Evolutionary conservation across 2,888 invertebrate genomes (phyloP), one percentile per base, ranked within the genome.

Genomic region (Scaptomyza flava): DNA sequence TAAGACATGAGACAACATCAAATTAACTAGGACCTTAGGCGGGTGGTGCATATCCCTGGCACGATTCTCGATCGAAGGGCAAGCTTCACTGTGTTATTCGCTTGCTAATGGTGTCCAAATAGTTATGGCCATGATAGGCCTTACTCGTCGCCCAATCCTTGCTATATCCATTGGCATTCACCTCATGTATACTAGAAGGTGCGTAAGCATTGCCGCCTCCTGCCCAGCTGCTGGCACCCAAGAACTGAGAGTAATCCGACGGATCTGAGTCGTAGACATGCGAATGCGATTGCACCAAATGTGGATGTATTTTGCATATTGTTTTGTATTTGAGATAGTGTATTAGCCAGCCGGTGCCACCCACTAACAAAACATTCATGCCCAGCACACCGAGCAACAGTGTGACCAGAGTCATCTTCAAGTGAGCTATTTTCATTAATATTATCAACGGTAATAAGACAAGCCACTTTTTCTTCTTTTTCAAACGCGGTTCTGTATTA

Each of bases 301-400:
- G 91, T 9, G 91, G 91, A 58, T 91, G 91, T 57, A 91, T 91
- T 75, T 91, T 91, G 73, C 91, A 92, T 17, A 91, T 66, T 2
- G 91, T 92, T 70, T 91, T 91, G 57, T 87, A 90, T 63, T 91
- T 91, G 1, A 92, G 73, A 65, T 91, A 91, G 76, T 92, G 89
- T 60, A 91, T 90, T 1, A 92, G 81, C 90, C 91, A 91, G 50
- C 87, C 90, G 3, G 82, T 80, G 14, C 91, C 91, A 51, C 90
- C 90, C 8, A 92, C 80, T 17, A 91, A 57, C 12, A 91, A 60
- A 12, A 91, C 86, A 69, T 91, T 91, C 61, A 91, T 63, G 47
- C 90, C 91, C 30, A 90, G 63, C 6, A 91, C 89, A 9, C 85
- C 89, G 33, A 91, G 41, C n/a, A 91, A 68, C 65, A 91, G 58